Base-by-base conservation (phyloP, 2,797 vertebrate genomes). In the Macrochelys suwanniensis region DNA sequence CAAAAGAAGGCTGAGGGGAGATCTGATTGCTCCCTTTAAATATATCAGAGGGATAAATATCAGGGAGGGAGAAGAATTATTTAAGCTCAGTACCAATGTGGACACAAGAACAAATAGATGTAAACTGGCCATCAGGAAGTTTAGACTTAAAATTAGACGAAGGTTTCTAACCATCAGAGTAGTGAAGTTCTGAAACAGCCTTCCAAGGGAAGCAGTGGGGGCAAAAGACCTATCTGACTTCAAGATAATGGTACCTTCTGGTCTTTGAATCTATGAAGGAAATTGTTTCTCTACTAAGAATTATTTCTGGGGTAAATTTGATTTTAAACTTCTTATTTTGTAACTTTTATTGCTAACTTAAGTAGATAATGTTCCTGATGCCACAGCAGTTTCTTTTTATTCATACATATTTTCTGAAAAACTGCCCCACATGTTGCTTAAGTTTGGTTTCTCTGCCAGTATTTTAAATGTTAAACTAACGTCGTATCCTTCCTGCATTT, bases 381-480 rank as follows among this genome's bases (percentile, higher is more conserved):
- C 21, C 42, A 47, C 17, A 53, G 71, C 31, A 92, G 42, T 97
- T 96, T 91, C 80, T 68, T 90, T 92, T 92, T 92, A 80, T 94
- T 96, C 7, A 74, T 94, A 91, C 49, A 15, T 28, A 13, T 61
- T 95, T 86, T 51, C 56, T 92, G 88, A 21, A 77, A 57, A 84
- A 80, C 50, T 83, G 49, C 82, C 56, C 53, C 84, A 85, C 51
- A 80, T 94, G 77, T 50, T 95, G 82, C 25, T 92, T 57, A 51
- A 33, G 49, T 71, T 88, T 71, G 53, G 2, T 83, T 96, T 95
- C 54, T 42, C 86, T 93, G 56, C 88, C 87, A 68, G 89, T 45
- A 26, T 89, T 51, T 89, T 51, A 71, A 90, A 84, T 87, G n/a
- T 91, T 87, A 92, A 65, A 80, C 47, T 4, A 2, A 10, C 61